Conservation (phyloP, 2,113 vertebrate genomes). For the Sorex fumeus region DNA sequence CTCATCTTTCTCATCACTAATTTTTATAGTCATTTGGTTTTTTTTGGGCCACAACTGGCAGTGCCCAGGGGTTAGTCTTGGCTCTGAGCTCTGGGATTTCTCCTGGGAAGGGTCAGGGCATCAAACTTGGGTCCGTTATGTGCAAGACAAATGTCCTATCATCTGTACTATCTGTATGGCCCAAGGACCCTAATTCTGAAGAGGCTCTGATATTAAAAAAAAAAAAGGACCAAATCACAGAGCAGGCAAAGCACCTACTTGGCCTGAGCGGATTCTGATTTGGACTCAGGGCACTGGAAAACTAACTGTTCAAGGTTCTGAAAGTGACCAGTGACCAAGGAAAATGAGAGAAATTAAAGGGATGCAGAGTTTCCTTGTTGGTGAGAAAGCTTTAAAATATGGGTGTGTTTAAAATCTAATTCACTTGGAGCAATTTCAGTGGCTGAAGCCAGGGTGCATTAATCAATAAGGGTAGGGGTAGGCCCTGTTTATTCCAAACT, state of each 20-base stretch:
- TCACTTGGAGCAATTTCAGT: constrained; percentile 60
- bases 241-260: too few relatives aligned
- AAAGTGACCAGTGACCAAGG: background rate
- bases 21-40: too few relatives aligned
- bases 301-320: background rate
- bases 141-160: too few relatives aligned
- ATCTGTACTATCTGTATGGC: too few relatives aligned
- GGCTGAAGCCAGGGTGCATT: constrained; percentile 12
- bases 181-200: background rate
- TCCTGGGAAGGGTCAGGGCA: too few relatives aligned
- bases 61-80: too few relatives aligned
- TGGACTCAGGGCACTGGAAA: background rate
- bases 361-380: background rate
- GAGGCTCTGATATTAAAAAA: background rate
- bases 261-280: background rate
- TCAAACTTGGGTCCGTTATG: too few relatives aligned
- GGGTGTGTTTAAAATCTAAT: constrained; percentile 65
- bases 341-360: constrained; percentile 39
- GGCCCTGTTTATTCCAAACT: constrained; percentile 80
- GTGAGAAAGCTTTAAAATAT: constrained; percentile 59
- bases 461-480: background rate
- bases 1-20: background rate
- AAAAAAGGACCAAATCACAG: too few relatives aligned
- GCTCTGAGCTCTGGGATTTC: too few relatives aligned
- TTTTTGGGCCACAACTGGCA: too few relatives aligned